These are phyloP conservation scores for Neostethus bicornis DNA, from an alignment of 2,797 vertebrate genomes.

Conservation along the genomic window DNA sequence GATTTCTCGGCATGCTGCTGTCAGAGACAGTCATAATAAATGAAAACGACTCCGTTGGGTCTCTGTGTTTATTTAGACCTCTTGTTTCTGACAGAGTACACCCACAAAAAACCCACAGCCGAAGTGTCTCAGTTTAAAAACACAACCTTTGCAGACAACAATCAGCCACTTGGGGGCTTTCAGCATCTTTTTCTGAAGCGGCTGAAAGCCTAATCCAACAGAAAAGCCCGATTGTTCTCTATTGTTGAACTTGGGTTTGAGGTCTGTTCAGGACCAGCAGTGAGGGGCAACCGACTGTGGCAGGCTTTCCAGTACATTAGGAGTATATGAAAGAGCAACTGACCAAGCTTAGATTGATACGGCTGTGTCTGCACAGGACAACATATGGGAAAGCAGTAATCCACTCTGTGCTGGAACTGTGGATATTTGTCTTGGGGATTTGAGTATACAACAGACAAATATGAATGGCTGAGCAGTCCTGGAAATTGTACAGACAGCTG, in stretches of 20 bases:
- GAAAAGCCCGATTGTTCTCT: constrained; percentile 88
- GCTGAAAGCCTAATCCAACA: constrained; percentile 69
- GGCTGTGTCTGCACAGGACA: constrained; percentile 73
- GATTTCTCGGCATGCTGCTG: constrained; percentile 64
- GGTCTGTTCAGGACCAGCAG: constrained; percentile 79
- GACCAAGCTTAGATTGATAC: constrained; percentile 81
- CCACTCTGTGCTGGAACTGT: constrained; percentile 70
- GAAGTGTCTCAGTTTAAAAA: constrained; percentile 87
- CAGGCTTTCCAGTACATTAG: constrained; percentile 95
- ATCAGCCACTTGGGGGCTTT: constrained; percentile 85
- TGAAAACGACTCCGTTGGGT: constrained; percentile 81
- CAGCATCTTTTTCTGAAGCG: constrained; percentile 1
- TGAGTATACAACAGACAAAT: constrained; percentile 71
- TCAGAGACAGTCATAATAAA: constrained; percentile 82
- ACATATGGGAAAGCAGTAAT: constrained; percentile 87
- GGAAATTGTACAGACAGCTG: constrained; percentile 75
- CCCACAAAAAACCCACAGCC: constrained; percentile 84
- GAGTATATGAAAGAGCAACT: constrained; percentile 85
- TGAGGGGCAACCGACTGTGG: constrained; percentile 79
- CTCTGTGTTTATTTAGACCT: constrained; percentile 87
- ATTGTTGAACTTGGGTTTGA: constrained; percentile 67
- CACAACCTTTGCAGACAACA: constrained; percentile 88
- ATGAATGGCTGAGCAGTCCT: constrained; percentile 60
- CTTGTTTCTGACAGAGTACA: constrained; percentile 86
- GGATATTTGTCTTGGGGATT: constrained; percentile 80